These are phyloP conservation scores for Megalonaias nervosa DNA, from an alignment of 1,140 invertebrate species.

Conservation along the genomic window DNA sequence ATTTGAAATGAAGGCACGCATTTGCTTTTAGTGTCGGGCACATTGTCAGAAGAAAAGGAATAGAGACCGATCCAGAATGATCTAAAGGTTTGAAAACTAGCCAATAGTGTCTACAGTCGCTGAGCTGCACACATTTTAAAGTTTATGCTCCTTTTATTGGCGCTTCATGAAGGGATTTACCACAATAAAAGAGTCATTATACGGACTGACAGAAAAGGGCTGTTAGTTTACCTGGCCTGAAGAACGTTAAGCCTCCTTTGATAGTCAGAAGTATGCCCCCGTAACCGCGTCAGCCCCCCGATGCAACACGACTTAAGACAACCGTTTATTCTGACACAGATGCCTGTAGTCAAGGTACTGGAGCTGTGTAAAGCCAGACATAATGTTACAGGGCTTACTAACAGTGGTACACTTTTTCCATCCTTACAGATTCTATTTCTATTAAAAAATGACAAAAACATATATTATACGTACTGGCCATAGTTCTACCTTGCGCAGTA, in stretches of 20 bases:
- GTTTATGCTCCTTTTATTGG: constrained; percentile 48
- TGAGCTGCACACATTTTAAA: constrained; percentile 54
- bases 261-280: too few species aligned
- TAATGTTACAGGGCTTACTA: constrained; percentile 10
- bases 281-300: too few species aligned
- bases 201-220: too few species aligned
- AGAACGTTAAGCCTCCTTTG: too few species aligned
- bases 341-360: too few species aligned
- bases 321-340: too few species aligned
- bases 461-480: constrained; percentile 30
- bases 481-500: not conserved
- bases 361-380: too few species aligned
- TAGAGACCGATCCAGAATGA: constrained; percentile 55
- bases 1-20: constrained; percentile 16
- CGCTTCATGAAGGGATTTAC: constrained; percentile 41
- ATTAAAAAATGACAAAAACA: constrained; percentile 27
- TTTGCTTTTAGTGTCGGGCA: constrained; percentile 47
- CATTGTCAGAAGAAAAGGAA: constrained; percentile 43
- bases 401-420: constrained; percentile 39
- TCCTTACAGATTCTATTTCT: constrained; percentile 43
- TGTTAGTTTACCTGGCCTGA: too few species aligned
- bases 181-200: not conserved
- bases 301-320: too few species aligned
- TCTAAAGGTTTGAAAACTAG: constrained; percentile 50
- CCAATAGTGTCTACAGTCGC: constrained; percentile 50